Evolutionary conservation across 2,113 vertebrate genomes (phyloP).

Genomic region (Petrocephalus zakoni): DNA sequence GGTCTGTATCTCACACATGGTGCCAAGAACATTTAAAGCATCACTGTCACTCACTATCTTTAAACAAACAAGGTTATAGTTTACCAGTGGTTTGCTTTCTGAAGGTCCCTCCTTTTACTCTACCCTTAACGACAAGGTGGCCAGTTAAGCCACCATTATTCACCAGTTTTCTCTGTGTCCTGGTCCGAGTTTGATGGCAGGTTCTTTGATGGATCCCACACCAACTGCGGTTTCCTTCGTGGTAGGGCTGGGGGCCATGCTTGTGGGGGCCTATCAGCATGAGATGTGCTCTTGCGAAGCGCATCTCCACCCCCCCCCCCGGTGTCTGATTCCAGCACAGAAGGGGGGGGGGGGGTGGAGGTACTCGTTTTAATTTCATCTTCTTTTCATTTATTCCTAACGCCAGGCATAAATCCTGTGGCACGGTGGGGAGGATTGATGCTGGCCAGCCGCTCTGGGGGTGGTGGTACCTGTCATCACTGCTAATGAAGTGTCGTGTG

Average conservation of each 20-base stretch:
- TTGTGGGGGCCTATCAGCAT: not conserved
- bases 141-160: not conserved
- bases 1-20: not conserved
- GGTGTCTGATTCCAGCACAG: not conserved
- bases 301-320: not conserved
- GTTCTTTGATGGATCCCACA: not conserved
- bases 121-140: not conserved
- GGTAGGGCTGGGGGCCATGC: not conserved
- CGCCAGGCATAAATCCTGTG: constrained; percentile 24
- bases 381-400: constrained; percentile 23
- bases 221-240: not conserved
- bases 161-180: not conserved
- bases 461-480: constrained; percentile 27
- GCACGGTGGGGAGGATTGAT: not conserved
- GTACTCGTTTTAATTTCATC: not conserved
- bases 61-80: not conserved
- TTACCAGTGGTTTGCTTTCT: not conserved
- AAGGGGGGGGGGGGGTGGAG: not conserved
- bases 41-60: not conserved
- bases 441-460: constrained; percentile 12
- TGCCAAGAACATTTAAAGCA: not conserved
- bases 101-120: not conserved
- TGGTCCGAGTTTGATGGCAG: not conserved
- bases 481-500: constrained; percentile 24
- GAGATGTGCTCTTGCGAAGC: not conserved